Conservation (phyloP, 1,140 invertebrate species). For the Ruditapes philippinarum region DNA sequence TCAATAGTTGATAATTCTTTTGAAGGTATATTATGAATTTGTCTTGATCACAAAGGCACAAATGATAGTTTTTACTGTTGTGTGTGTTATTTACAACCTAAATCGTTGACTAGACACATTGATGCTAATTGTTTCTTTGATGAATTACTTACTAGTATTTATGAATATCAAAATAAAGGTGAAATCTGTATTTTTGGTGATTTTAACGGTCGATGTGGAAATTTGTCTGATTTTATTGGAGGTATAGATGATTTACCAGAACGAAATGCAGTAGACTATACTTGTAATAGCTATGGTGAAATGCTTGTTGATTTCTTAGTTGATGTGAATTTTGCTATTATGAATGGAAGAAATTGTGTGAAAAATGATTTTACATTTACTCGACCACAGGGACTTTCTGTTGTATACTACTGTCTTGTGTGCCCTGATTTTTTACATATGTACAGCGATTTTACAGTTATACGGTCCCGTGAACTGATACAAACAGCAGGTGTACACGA, state of each 20-base stretch:
- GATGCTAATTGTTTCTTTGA: background rate
- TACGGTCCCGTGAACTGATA: background rate
- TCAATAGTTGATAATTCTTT: background rate
- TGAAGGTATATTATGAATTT: slow-evolving; percentile 45
- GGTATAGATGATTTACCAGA: background rate
- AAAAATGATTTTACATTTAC: background rate
- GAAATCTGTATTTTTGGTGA: background rate
- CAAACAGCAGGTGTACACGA: background rate
- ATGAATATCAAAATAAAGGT: slow-evolving; percentile 10
- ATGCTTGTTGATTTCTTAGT: background rate
- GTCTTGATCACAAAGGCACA: background rate
- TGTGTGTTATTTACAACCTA: background rate
- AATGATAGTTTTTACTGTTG: background rate
- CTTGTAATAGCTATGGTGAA: background rate
- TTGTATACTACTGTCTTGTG: background rate
- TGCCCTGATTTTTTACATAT: background rate
- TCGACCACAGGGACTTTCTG: background rate
- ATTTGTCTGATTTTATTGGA: background rate
- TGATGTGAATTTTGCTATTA: background rate
- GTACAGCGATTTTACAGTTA: background rate
- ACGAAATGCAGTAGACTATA: background rate
- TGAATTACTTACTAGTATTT: background rate
- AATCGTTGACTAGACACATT: background rate
- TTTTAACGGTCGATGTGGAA: background rate
- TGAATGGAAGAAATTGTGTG: background rate